Conservation (phyloP, 2,113 vertebrate species). For the Hippocampus comes region DNA sequence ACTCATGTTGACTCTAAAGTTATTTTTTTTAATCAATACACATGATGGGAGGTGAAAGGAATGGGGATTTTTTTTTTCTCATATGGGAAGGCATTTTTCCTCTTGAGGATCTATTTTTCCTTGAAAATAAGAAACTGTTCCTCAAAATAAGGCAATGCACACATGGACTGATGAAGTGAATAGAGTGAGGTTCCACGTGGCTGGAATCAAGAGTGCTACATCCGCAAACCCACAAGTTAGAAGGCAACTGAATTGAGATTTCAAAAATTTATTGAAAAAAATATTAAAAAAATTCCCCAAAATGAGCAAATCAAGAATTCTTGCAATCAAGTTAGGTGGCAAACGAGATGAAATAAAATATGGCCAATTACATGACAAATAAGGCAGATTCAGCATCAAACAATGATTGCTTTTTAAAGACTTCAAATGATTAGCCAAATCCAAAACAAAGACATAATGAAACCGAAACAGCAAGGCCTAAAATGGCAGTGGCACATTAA, state of each 20-base stretch:
- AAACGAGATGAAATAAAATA: slow-evolving; percentile 26
- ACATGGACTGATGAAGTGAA: too few relatives aligned
- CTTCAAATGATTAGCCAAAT: slow-evolving; percentile 34
- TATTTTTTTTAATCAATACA: too few relatives aligned
- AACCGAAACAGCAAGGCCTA: slow-evolving; percentile 34
- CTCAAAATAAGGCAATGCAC: too few relatives aligned
- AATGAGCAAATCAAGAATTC: slow-evolving; percentile 45
- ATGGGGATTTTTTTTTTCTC: too few relatives aligned
- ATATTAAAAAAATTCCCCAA: background rate
- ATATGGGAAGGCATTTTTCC: too few relatives aligned
- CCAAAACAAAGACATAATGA: slow-evolving; percentile 29
- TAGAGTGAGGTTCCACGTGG: too few relatives aligned
- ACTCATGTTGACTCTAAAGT: background rate
- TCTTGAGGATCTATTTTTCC: too few relatives aligned
- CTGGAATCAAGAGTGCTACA: background rate
- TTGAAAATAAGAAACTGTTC: too few relatives aligned
- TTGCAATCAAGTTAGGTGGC: slow-evolving; percentile 23
- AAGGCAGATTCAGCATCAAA: slow-evolving; percentile 45
- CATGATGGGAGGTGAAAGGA: too few relatives aligned
- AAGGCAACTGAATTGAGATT: background rate
- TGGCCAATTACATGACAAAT: slow-evolving; percentile 38
- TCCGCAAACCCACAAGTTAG: background rate
- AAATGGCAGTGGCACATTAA: slow-evolving; percentile 56
- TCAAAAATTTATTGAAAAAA: slow-evolving; percentile 42
- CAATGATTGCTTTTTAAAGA: slow-evolving; percentile 22